Conservation (phyloP, 2,888 invertebrate genomes). For the Ryuthela nishihirai region DNA sequence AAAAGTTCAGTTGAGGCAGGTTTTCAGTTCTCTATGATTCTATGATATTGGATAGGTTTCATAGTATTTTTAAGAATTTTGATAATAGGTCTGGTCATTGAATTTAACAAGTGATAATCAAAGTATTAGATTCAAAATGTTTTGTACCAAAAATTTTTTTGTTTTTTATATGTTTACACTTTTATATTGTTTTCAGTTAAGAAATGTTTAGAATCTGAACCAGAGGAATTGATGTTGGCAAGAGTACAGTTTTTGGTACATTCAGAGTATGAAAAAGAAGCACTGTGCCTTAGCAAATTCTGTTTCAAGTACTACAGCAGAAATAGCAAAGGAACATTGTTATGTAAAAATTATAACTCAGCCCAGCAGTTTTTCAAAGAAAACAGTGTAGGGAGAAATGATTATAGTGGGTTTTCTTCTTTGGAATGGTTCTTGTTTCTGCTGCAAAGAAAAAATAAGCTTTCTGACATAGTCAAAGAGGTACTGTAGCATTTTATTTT, state of each 20-base stretch:
- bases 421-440: conserved; percentile 16
- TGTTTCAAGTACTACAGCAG: conserved; percentile 15
- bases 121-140: no score
- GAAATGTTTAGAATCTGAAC: conserved; percentile 15
- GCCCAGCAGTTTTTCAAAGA: neutral
- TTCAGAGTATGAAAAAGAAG: neutral
- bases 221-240: conserved; percentile 25
- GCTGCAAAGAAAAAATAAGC: conserved; percentile 5
- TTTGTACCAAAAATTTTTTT: no score
- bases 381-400: neutral
- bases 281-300: conserved; percentile 9
- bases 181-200: conserved; percentile 12
- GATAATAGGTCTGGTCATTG: no score
- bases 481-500: conserved; percentile 1
- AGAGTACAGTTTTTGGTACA: conserved; percentile 11
- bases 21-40: no score
- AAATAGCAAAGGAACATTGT: neutral
- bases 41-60: no score
- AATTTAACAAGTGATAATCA: no score
- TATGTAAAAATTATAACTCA: neutral
- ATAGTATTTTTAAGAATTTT: no score
- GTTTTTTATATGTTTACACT: no score
- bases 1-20: no score
- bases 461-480: conserved; percentile 5
- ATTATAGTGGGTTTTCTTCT: conserved; percentile 7